Evolutionary conservation across 2,888 invertebrate genomes (phyloP).

Genomic region (Papilio elwesi): DNA sequence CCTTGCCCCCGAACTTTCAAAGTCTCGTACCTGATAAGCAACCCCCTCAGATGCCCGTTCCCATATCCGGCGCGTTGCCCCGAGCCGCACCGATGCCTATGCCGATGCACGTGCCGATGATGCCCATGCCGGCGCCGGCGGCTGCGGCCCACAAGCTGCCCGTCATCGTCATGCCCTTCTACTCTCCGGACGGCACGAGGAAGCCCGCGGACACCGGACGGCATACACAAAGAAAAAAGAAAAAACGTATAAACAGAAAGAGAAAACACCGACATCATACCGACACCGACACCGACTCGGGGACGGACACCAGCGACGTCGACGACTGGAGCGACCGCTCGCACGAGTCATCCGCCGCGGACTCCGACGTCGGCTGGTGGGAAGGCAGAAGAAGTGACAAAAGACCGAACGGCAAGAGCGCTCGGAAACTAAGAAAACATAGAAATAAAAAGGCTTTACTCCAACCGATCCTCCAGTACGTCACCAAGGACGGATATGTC

Average conservation of each 20-base stretch:
- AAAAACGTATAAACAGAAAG: constrained; percentile 43
- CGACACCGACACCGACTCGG: constrained; percentile 46
- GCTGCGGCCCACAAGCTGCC: constrained; percentile 67
- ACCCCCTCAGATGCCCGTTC: constrained; percentile 51
- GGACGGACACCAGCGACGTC: constrained; percentile 47
- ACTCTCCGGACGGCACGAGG: constrained; percentile 64
- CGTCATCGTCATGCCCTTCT: constrained; percentile 78
- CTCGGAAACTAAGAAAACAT: constrained; percentile 47
- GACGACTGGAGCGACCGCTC: constrained; percentile 54
- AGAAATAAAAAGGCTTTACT: constrained; percentile 55
- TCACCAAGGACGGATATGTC: constrained; percentile 76
- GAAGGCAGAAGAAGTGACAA: constrained; percentile 50
- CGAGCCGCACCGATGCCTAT: constrained; percentile 30
- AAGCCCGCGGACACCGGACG: constrained; percentile 14
- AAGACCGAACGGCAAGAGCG: constrained; percentile 49
- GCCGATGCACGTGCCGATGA: constrained; percentile 43
- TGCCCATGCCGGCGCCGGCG: constrained; percentile 46
- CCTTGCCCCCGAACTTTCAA: constrained; percentile 50
- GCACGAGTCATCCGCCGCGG: constrained; percentile 51
- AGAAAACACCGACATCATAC: constrained; percentile 41
- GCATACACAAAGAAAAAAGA: constrained; percentile 43
- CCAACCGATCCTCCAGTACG: constrained; percentile 74
- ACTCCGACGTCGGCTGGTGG: constrained; percentile 54
- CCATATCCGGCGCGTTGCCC: constrained; percentile 44
- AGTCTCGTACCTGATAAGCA: constrained; percentile 50